A percentile compares a stretch with the other conserved stretches of the same genome.
phyloP scores from a whole-genome alignment of 2,888 invertebrate species.

The Synanthedon formicaeformis region DNA sequence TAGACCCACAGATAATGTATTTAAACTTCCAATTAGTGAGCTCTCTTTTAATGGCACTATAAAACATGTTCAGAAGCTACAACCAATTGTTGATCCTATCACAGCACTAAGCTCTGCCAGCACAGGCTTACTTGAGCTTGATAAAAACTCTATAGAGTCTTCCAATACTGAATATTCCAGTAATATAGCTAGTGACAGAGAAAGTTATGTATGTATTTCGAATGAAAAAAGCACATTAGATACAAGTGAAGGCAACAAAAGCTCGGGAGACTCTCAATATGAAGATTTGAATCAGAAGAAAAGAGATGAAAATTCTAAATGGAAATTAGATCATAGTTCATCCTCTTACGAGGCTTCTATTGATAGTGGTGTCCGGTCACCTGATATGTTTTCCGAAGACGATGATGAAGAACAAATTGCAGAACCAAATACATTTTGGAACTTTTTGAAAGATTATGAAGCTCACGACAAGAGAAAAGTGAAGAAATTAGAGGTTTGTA shows the following conservation, averaged over 20 bases:
- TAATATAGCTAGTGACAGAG: background rate
- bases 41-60: constrained; percentile 62
- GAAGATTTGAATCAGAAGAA: constrained; percentile 27
- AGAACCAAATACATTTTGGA: constrained; percentile 38
- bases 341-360: constrained; percentile 58
- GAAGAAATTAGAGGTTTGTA: constrained; percentile 47
- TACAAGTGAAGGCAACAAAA: constrained; percentile 29
- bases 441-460: constrained; percentile 49
- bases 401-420: constrained; percentile 28
- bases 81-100: constrained; percentile 57
- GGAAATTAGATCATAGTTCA: constrained; percentile 52
- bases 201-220: constrained; percentile 9
- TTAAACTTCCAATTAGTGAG: constrained; percentile 59
- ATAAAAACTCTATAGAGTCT: constrained; percentile 18
- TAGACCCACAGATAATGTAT: constrained; percentile 43
- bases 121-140: constrained; percentile 13
- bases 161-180: background rate
- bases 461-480: constrained; percentile 47
- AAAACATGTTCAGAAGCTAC: constrained; percentile 58
- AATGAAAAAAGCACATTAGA: constrained; percentile 20
- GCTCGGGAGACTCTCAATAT: constrained; percentile 45
- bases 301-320: constrained; percentile 36
- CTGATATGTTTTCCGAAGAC: constrained; percentile 76
- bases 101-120: constrained; percentile 40
- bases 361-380: constrained; percentile 67